Base-by-base conservation (phyloP, 2,888 invertebrate species). In the Melieria picta region DNA sequence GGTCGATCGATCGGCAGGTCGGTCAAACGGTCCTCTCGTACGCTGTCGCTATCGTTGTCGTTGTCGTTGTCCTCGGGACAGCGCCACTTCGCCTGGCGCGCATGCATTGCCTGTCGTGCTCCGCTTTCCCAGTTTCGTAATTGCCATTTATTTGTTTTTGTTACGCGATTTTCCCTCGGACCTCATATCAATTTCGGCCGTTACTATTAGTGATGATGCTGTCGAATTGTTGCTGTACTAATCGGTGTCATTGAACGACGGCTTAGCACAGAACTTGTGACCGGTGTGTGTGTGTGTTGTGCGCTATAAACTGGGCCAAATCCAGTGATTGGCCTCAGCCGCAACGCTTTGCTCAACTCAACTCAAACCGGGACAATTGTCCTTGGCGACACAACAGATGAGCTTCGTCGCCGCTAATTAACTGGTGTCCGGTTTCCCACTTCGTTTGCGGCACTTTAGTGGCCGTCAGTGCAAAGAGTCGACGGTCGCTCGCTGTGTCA, bases 321-420 rank as follows among this genome's bases (percentile, higher is more conserved):
- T 11, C 52, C 5, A 52, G 5, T 7, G n/a, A 52, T 52, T 52
- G 13, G 52, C 9, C 9, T 52, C 52, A n/a, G 50, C 50, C 11
- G 3, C 50, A 10, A 30, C 30, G 30, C 30, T 30, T 30, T 2
- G 13, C 9, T 52, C n/a, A 16, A 16, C 16, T 16, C n/a, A 9
- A 16, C 9, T 65, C 46, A 46, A 66, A 66, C 77, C 75, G 79
- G 77, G 79, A 77, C 74, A 79, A 79, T 80, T 75, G 71, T 76
- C 79, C 75, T 72, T 79, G 78, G 79, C 75, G 73, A 80, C 47
- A 47, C 62, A 42, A 10, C 46, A 58, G 48, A 47, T 30, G 47
- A 58, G 70, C 50, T 47, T 13, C 43, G 56, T n/a, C 56, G 13
- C 7, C n/a, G 56, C 30, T 30, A 30, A 30, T 30, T 30, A 30